These are phyloP conservation scores for Nyctibius bracteatus DNA, from an alignment of 2,113 vertebrate species.

Conservation along the genomic window DNA sequence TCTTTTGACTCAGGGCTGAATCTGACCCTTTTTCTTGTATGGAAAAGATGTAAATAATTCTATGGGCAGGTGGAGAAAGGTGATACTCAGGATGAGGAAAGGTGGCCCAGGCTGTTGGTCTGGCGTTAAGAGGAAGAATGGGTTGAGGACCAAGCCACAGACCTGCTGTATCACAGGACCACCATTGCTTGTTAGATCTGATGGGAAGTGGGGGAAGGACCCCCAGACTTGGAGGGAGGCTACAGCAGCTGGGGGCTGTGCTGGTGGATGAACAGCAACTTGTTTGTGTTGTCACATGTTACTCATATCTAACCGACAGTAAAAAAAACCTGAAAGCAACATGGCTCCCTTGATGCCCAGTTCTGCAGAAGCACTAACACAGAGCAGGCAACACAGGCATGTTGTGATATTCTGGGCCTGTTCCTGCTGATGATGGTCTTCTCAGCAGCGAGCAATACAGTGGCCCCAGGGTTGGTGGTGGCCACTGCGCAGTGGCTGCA, in stretches of 20 bases:
- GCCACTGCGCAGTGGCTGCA: neutral
- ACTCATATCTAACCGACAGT: neutral
- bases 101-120: neutral
- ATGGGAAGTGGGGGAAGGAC: neutral
- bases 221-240: neutral
- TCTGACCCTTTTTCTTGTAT: neutral
- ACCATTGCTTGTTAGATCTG: neutral
- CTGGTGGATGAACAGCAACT: neutral
- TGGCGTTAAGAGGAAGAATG: neutral
- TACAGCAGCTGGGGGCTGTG: neutral
- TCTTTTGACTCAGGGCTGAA: neutral
- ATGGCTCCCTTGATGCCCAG: neutral
- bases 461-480: neutral
- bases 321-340: neutral
- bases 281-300: rapidly evolving
- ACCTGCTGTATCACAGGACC: neutral
- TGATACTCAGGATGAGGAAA: neutral
- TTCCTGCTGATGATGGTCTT: neutral
- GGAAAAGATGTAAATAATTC: neutral
- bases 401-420: neutral
- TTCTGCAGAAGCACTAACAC: neutral
- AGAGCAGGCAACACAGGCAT: neutral
- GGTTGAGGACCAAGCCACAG: neutral
- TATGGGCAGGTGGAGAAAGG: neutral
- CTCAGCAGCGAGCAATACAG: neutral